Percentiles rank a stretch among this genome's conserved stretches.
Evolutionary conservation across 2,888 invertebrate genomes (phyloP).

Genomic region (Oscheius sp.): DNA sequence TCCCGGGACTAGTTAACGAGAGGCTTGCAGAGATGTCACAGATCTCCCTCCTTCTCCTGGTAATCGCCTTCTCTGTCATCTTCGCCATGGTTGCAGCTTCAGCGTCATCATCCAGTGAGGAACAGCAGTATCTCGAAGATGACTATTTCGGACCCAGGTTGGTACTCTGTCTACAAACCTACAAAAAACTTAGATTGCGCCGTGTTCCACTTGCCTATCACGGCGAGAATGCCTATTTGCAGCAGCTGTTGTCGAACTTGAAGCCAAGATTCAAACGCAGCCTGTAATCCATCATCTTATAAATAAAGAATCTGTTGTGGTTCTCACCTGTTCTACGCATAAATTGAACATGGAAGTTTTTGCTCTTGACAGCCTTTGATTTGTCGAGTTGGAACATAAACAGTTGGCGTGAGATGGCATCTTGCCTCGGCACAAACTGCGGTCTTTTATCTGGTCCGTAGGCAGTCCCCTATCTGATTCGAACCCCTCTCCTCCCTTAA

Average conservation of each 20-base stretch:
- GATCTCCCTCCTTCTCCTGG: conserved; percentile 19
- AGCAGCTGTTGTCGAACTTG: conserved; percentile 51
- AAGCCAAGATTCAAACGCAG: conserved; percentile 52
- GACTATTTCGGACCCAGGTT: conserved; percentile 22
- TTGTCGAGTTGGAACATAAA: conserved; percentile 13
- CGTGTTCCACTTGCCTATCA: conserved; percentile 43
- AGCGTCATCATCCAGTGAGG: background rate
- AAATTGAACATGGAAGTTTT: conserved; percentile 14
- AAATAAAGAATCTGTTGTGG: conserved; percentile 20
- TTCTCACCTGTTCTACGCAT: conserved; percentile 19
- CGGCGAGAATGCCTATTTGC: conserved; percentile 49
- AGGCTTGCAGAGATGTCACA: conserved; percentile 16
- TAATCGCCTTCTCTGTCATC: background rate
- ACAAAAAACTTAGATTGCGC: conserved; percentile 44
- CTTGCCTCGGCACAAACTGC: conserved; percentile 24
- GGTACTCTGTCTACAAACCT: background rate
- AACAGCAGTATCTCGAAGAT: background rate
- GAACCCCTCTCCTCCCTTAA: conserved; percentile 15
- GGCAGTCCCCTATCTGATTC: conserved; percentile 34
- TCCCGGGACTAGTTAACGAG: no score
- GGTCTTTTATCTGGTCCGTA: conserved; percentile 33
- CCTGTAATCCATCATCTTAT: background rate
- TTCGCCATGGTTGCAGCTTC: background rate
- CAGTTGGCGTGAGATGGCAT: conserved; percentile 24
- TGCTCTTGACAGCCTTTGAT: conserved; percentile 3